Base-by-base conservation (phyloP, 1,140 invertebrate species). In the Drosophila nannoptera region DNA sequence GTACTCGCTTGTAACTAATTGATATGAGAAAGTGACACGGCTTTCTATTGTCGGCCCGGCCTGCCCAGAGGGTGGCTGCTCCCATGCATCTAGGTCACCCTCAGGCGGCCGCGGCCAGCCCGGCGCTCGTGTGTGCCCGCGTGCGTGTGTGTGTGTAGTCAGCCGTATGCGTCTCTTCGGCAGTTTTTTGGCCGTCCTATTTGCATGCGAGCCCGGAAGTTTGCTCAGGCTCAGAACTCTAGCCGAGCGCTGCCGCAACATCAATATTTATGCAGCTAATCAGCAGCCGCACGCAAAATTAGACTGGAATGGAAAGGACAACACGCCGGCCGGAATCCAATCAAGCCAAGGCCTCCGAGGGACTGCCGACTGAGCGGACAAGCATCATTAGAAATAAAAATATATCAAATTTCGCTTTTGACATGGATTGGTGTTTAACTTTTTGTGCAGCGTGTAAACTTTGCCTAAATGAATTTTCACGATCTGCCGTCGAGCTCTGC, bases 1-100 rank as follows among this genome's bases (percentile, higher is more conserved):
- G 82, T 66, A 86, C 65, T 84, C 81, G 77, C 74, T 81, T 62
- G 81, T 86, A 72, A 84, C 81, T 86, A 84, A 84, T 84, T 86
- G 74, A 84, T 81, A 81, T 84, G 81, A 75, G 82, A 84, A 86
- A 86, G 74, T 69, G 69, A 71, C 76, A 67, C 58, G 70, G 75
- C 62, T 66, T 66, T 67, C 58, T 56, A 64, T 68, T 71, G 52
- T 71, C 7, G 4, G 22, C 22, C 22, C 3, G 22, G 22, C 22
- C 22, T 22, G 22, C 1, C 22, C 22, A 22, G 22, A 22, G 22
- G 46, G 75, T 52, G 58, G 61, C 53, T 58, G 46, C 48, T 46
- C 76, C 33, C 40, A 45, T 38, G 38, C 46, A 49, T 35, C 61
- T 32, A 31, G 45, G 36, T 48, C 42, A 31, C 22, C 40, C 66